These are phyloP conservation scores for Alethe castanea DNA, from an alignment of 2,113 vertebrate species.

Conservation along the genomic window DNA sequence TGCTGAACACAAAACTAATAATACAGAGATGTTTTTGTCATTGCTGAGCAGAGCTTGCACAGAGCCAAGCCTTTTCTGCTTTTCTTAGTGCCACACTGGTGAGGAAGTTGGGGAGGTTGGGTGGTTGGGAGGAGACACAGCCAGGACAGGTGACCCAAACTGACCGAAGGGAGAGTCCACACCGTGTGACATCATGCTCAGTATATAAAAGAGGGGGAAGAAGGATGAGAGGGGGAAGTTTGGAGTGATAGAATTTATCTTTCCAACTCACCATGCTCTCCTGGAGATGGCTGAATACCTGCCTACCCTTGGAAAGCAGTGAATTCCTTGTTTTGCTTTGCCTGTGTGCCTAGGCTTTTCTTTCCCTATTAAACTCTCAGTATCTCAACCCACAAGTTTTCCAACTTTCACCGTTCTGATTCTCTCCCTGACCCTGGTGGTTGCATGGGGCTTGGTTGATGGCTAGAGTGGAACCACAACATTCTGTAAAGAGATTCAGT, in stretches of 20 bases:
- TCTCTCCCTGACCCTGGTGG: not conserved
- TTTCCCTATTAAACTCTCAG: not conserved
- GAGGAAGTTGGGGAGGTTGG: not conserved
- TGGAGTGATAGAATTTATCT: not conserved
- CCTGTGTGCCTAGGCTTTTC: not conserved
- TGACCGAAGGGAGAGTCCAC: accelerated
- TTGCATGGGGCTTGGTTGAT: not conserved
- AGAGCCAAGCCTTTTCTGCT: not conserved
- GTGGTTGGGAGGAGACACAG: not conserved
- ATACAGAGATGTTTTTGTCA: not conserved
- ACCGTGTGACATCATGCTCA: not conserved
- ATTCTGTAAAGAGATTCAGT: not conserved
- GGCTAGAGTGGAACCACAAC: not conserved
- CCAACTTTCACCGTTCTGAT: not conserved
- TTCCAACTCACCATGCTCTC: not conserved
- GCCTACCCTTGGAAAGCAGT: not conserved
- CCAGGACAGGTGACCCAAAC: not conserved
- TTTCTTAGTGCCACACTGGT: not conserved
- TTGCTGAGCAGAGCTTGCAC: not conserved
- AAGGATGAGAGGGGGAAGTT: accelerated
- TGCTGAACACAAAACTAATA: not conserved
- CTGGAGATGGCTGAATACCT: not conserved
- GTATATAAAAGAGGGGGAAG: not conserved
- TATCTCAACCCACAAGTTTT: not conserved
- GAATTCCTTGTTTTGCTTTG: not conserved